Percentiles rank a stretch among this genome's conserved stretches.
phyloP scores from a whole-genome alignment of 2,113 vertebrate species.

The Camelus dromedarius region DNA sequence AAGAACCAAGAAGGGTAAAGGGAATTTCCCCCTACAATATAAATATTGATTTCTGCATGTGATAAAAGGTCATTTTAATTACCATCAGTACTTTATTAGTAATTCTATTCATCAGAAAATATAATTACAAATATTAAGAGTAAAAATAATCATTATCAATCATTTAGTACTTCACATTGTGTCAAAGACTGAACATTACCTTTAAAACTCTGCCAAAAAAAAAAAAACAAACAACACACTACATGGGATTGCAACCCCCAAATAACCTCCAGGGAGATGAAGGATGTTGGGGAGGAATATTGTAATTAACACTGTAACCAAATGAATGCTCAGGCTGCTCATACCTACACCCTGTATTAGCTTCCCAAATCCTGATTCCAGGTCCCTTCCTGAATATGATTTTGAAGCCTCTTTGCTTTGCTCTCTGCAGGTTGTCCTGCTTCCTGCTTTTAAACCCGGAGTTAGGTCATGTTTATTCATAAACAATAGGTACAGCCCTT shows the following conservation, averaged over 20 bases:
- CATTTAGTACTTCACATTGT: neutral
- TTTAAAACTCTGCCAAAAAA: neutral
- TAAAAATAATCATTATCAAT: neutral
- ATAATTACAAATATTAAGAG: neutral
- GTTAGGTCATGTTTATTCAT: neutral
- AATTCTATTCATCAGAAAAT: neutral
- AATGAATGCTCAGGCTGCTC: neutral
- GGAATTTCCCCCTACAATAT: neutral
- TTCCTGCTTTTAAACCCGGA: neutral
- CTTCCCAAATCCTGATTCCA: neutral
- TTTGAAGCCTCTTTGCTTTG: neutral
- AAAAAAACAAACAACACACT: neutral
- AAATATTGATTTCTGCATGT: neutral
- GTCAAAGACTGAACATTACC: neutral
- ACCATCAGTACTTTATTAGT: neutral
- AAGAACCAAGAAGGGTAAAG: neutral
- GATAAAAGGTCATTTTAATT: neutral
- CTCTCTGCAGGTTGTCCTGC: neutral
- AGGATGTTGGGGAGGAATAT: neutral
- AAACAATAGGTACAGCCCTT: rapidly evolving
- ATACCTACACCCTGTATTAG: neutral
- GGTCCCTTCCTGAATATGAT: neutral
- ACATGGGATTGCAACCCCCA: neutral
- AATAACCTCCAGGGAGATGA: neutral
- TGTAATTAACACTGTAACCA: neutral